phyloP scores from a whole-genome alignment of 2,888 invertebrate species.

The Conistra vaccinii region DNA sequence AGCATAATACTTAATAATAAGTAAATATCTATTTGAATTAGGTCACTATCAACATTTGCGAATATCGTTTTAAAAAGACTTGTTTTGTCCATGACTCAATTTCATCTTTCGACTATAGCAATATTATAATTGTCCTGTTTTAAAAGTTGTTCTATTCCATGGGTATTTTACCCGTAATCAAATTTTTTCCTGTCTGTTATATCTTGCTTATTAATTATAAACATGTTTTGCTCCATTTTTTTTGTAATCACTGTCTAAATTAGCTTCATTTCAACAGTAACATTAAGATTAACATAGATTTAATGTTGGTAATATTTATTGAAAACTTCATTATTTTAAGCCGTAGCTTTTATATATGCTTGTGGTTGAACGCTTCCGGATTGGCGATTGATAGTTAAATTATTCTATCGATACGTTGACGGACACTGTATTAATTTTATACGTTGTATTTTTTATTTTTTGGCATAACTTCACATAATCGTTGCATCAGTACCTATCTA shows the following conservation, averaged over 20 bases:
- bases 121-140: not conserved
- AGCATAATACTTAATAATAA: conserved; percentile 6
- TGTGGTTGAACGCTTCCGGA: conserved; percentile 6
- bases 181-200: not conserved
- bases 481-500: not conserved
- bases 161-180: not conserved
- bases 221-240: conserved; percentile 28
- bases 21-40: conserved; percentile 20
- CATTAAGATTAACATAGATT: conserved; percentile 40
- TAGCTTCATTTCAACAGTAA: conserved; percentile 21
- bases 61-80: conserved; percentile 20
- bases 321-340: conserved; percentile 19
- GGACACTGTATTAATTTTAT: not conserved
- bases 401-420: not conserved
- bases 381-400: conserved; percentile 5
- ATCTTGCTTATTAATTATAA: not conserved
- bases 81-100: conserved; percentile 43
- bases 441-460: not conserved
- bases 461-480: not conserved
- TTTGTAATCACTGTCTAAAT: conserved; percentile 2
- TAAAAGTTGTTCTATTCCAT: not conserved
- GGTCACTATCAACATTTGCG: conserved; percentile 26
- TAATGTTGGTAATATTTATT: conserved; percentile 9
- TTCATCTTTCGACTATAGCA: not conserved
- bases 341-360: conserved; percentile 19